Conservation (phyloP, 2,888 invertebrate species). For the Diabrotica balteata region DNA sequence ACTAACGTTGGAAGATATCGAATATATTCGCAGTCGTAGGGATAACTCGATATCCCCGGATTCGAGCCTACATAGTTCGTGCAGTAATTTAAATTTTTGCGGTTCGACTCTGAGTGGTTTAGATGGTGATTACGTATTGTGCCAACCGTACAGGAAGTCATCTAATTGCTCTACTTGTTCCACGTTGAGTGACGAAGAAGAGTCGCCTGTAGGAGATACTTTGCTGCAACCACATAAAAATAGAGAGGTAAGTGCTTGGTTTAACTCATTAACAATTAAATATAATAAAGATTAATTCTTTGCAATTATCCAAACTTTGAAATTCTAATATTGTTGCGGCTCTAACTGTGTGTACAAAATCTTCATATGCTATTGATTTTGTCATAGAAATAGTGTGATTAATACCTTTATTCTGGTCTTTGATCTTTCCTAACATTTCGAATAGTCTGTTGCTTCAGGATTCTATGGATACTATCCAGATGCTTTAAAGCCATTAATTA, state of each 20-base stretch:
- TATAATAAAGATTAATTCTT: too few species aligned
- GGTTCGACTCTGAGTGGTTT: constrained; percentile 66
- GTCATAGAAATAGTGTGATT: too few species aligned
- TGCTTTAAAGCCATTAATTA: too few species aligned
- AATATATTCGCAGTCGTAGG: constrained; percentile 64
- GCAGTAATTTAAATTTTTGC: constrained; percentile 67
- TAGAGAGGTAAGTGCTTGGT: constrained; percentile 37
- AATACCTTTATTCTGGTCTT: too few species aligned
- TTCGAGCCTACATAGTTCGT: constrained; percentile 66
- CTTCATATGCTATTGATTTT: too few species aligned
- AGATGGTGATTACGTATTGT: constrained; percentile 62
- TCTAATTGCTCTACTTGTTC: constrained; percentile 81
- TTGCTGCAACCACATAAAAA: constrained; percentile 50
- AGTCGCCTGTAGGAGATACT: constrained; percentile 50
- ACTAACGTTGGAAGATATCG: constrained; percentile 67
- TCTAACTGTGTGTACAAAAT: too few species aligned
- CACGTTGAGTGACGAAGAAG: constrained; percentile 77
- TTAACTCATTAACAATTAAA: too few species aligned
- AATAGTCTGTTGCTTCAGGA: too few species aligned
- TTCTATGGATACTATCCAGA: too few species aligned
- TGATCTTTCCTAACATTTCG: too few species aligned
- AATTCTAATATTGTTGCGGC: too few species aligned
- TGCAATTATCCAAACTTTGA: too few species aligned
- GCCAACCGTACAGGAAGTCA: constrained; percentile 70
- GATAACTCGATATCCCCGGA: constrained; percentile 61